Conservation (phyloP, 35 echinoderm and acorn worm species). For the Apostichopus japonicus region DNA sequence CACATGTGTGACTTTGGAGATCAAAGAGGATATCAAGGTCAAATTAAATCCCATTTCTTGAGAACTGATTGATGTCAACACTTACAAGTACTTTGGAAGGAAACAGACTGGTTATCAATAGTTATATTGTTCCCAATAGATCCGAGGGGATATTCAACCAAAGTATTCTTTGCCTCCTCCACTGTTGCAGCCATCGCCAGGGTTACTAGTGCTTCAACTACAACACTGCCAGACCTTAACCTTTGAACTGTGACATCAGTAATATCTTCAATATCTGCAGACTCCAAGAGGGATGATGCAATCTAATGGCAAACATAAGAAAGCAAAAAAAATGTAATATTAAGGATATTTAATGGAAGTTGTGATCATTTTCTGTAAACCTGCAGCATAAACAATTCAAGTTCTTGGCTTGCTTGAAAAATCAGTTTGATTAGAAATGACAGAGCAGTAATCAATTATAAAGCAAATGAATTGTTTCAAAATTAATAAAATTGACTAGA, state of each 20-base stretch:
- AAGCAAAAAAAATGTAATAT: neutral
- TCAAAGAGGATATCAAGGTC: too few species aligned
- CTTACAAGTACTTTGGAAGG: too few species aligned
- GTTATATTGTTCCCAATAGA: too few species aligned
- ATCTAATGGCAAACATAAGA: neutral
- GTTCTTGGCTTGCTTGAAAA: neutral
- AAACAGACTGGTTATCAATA: too few species aligned
- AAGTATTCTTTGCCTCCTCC: too few species aligned
- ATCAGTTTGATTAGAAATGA: neutral
- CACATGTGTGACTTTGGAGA: too few species aligned
- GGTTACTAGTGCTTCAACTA: neutral
- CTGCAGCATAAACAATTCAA: neutral
- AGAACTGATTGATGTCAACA: too few species aligned
- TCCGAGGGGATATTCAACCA: too few species aligned
- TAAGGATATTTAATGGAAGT: neutral
- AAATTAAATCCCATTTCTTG: too few species aligned
- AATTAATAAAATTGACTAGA: neutral
- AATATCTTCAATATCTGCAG: neutral
- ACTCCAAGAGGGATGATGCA: neutral
- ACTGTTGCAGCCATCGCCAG: neutral
- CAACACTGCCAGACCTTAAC: neutral
- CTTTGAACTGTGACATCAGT: neutral
- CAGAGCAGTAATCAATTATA: too few species aligned
- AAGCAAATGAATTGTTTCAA: too few species aligned
- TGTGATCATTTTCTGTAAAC: neutral